Conservation (phyloP, 2,113 vertebrate species). For the Myxocyprinus asiaticus region DNA sequence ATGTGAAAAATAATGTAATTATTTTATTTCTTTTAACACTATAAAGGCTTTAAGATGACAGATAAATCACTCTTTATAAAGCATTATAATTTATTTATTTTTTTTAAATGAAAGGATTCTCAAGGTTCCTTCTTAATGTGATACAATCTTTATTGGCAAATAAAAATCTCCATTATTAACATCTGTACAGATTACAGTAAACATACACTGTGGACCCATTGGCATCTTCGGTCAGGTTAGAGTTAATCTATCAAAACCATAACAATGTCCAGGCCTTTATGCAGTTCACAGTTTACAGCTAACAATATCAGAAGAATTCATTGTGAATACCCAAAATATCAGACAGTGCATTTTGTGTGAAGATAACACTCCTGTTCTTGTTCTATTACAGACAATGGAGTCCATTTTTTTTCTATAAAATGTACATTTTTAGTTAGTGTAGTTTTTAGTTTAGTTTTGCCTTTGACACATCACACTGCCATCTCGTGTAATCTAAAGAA, state of each 20-base stretch:
- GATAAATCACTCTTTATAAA: too few relatives aligned
- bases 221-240: constrained; percentile 44
- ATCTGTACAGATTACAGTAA: constrained; percentile 60
- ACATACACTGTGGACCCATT: constrained; percentile 46
- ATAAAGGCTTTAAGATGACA: too few relatives aligned
- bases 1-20: too few relatives aligned
- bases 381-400: background rate
- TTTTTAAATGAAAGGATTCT: background rate
- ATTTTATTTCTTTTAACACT: too few relatives aligned
- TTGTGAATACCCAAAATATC: background rate
- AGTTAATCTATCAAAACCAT: background rate
- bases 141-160: constrained; percentile 62
- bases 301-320: background rate
- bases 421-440: background rate
- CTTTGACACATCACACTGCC: constrained; percentile 18
- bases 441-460: background rate
- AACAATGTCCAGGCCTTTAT: background rate
- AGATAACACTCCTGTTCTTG: constrained; percentile 1
- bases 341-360: constrained; percentile 9
- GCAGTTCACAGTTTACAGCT: background rate
- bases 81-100: background rate
- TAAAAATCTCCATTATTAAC: constrained; percentile 55
- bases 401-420: background rate
- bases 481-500: background rate
- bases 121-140: constrained; percentile 61